These are phyloP conservation scores for Holothuria glaberrima DNA, from an alignment of 35 echinoderm and acorn worm genomes.

Conservation along the genomic window DNA sequence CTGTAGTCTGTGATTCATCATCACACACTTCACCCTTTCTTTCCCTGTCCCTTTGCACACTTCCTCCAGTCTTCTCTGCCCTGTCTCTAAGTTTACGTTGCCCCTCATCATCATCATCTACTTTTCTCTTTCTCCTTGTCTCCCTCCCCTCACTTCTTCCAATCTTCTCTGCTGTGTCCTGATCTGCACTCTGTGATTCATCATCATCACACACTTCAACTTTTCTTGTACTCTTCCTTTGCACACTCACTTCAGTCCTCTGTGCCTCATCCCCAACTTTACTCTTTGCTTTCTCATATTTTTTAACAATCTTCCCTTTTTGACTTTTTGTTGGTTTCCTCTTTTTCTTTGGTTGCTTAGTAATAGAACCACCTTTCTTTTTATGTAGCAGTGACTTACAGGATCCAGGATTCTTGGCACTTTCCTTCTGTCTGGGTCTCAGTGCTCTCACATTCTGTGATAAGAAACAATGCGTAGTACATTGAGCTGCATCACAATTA, in stretches of 20 bases:
- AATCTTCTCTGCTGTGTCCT: neutral
- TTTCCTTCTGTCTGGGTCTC: too few species aligned
- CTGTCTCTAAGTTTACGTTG: neutral
- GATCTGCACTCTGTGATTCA: neutral
- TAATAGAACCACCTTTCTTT: too few species aligned
- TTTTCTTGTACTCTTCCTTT: neutral
- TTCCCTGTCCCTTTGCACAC: too few species aligned
- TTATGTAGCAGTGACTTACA: too few species aligned
- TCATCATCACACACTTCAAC: neutral
- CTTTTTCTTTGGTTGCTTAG: conserved; percentile 1
- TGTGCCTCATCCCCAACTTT: neutral
- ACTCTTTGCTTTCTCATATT: neutral
- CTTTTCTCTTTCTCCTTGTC: neutral
- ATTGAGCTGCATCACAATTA: too few species aligned
- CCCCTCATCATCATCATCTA: neutral
- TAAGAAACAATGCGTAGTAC: neutral
- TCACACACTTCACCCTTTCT: neutral
- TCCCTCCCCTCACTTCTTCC: neutral
- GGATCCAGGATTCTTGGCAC: too few species aligned
- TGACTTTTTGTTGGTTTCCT: neutral
- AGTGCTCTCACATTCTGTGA: neutral
- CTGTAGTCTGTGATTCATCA: neutral
- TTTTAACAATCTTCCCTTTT: neutral
- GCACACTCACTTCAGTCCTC: neutral
- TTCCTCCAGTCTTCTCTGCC: too few species aligned